Conservation (phyloP, 23 tunicate genomes). For the Botrylloides violaceus region DNA sequence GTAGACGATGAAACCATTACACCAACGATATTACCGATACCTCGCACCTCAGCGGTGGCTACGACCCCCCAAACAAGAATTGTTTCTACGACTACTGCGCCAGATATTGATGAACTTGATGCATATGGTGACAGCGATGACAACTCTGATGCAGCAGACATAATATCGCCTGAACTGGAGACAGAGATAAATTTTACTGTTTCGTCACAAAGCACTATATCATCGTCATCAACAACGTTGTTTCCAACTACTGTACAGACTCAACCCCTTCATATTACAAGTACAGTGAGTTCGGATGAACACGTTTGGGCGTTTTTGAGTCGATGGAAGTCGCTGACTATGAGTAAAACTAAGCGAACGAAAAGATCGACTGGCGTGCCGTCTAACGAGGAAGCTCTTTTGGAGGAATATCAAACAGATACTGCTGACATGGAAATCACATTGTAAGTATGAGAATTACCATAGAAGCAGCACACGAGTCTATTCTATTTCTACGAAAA, state of each 20-base stretch:
- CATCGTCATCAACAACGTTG: too few relatives aligned
- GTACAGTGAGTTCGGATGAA: background rate
- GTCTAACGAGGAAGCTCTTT: background rate
- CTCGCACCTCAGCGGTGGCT: constrained; percentile 12
- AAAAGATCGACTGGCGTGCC: background rate
- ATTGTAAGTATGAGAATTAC: background rate
- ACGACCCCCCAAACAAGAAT: constrained; percentile 12
- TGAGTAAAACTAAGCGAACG: background rate
- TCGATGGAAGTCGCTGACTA: background rate
- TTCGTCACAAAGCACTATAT: too few relatives aligned
- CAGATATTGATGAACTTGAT: background rate
- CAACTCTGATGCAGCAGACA: background rate
- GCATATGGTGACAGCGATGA: background rate
- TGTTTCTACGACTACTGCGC: background rate
- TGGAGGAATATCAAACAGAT: too few relatives aligned
- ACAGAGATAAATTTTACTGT: background rate
- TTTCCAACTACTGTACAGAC: too few relatives aligned
- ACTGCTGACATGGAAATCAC: background rate
- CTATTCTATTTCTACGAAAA: too few relatives aligned
- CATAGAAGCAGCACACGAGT: too few relatives aligned
- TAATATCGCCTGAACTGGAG: background rate
- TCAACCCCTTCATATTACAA: background rate
- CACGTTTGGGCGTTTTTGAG: constrained; percentile 16
- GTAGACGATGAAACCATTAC: background rate
- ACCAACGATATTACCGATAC: constrained; percentile 20